Evolutionary conservation across 2,113 vertebrate genomes (phyloP).

Genomic region (Bubo scandiacus): DNA sequence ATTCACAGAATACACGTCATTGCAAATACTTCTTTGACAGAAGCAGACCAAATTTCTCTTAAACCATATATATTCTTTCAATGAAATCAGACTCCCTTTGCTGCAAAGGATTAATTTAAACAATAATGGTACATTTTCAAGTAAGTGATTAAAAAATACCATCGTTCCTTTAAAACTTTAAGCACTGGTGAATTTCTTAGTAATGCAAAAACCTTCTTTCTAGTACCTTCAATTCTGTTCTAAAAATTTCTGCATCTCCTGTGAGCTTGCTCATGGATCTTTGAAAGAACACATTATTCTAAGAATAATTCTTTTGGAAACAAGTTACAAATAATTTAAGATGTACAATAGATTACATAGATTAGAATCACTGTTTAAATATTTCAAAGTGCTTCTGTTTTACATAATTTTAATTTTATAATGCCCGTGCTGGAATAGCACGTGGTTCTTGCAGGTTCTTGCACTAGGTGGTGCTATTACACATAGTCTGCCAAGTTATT

Average conservation of each 20-base stretch:
- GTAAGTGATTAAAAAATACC: background rate
- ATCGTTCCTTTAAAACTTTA: background rate
- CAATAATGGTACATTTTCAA: background rate
- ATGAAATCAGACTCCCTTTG: background rate
- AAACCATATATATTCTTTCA: background rate
- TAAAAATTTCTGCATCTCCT: background rate
- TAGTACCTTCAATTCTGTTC: background rate
- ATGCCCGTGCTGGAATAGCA: background rate
- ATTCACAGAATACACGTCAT: background rate
- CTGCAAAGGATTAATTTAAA: background rate
- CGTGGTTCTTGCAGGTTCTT: background rate
- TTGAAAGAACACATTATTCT: background rate
- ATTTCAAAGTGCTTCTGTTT: background rate
- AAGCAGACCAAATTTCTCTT: background rate
- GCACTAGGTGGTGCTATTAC: slow-evolving; percentile 30
- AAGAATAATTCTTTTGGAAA: background rate
- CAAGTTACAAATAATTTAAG: background rate
- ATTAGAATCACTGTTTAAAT: background rate
- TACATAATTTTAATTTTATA: background rate
- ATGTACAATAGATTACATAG: background rate
- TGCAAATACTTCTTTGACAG: background rate
- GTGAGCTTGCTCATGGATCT: background rate
- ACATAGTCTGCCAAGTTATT: background rate
- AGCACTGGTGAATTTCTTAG: background rate
- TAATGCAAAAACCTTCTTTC: background rate